Base-by-base conservation (phyloP, 2,797 vertebrate genomes). In the Zenarchopterus dispar region DNA sequence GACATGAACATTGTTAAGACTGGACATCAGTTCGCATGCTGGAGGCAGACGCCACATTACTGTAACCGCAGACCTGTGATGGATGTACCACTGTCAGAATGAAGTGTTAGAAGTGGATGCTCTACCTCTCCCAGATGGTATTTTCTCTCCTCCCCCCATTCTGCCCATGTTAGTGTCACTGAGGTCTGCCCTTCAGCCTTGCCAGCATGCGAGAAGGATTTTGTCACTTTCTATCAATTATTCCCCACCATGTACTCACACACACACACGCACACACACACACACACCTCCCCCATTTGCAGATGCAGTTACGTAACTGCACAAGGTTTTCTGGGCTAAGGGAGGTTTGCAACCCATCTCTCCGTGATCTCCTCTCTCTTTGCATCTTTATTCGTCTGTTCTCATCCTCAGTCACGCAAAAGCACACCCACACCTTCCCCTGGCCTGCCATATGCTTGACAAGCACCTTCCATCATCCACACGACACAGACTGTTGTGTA, bases 221-320 rank as follows among this genome's bases (percentile, higher is more conserved):
- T 86, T 87, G 87, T 90, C 88, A 87, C 86, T 88, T 83, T 85
- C 74, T 68, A 88, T 92, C 84, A 80, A 82, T 84, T 85, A 75
- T 52, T 64, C 67, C 76, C 64, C 46, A 48, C 49, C 54, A 53
- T 44, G 62, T 63, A 58, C 45, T 52, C 43, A 59, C 50, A 59
- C 21, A 56, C 47, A 56, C 54, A 42, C 58, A 65, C 50, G 42
- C 47, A 28, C 23, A 56, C 43, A n/a, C 56, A 57, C 24, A 47
- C 4, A 7, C 23, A 19, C 7, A 13, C 56, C 48, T 28, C 67
- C 75, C 74, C 67, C 19, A 4, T 82, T 75, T 87, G 62, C 81
- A 86, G 78, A 85, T 73, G 57, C 28, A 17, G 80, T 92, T 92
- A 88, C 83, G 88, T 93, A 91, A 93, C 62, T 13, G 69, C 73